phyloP scores from a whole-genome alignment of 2,797 vertebrate genomes.

The Sebastes trivittatus region DNA sequence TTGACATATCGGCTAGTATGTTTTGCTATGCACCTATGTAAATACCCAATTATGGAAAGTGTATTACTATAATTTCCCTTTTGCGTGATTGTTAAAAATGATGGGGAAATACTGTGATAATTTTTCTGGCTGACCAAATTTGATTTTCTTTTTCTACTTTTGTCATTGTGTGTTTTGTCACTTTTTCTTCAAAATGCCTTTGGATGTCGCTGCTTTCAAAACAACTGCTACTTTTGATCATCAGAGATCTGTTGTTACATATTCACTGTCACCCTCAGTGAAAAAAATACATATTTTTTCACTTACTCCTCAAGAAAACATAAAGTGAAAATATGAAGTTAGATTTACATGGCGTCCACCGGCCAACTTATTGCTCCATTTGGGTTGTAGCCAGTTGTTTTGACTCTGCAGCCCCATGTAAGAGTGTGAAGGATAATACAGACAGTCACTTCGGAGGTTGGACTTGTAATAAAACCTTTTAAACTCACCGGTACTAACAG shows the following conservation, averaged over 20 bases:
- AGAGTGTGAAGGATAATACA: slow-evolving; percentile 10
- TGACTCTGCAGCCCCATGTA: not conserved
- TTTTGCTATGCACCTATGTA: slow-evolving; percentile 8
- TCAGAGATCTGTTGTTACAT: slow-evolving; percentile 9
- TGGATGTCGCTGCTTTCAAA: slow-evolving; percentile 16
- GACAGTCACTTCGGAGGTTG: slow-evolving; percentile 8
- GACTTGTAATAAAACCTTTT: slow-evolving; percentile 51
- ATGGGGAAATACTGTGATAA: not conserved
- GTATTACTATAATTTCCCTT: slow-evolving; percentile 1
- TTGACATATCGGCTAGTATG: slow-evolving; percentile 53
- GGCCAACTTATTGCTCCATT: not conserved
- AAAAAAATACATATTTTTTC: not conserved
- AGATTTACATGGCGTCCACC: not conserved
- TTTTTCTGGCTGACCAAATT: slow-evolving; percentile 11
- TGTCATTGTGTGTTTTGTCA: slow-evolving; percentile 10
- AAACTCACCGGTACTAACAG: slow-evolving; percentile 56
- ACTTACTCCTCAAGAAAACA: not conserved
- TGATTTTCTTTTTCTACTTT: not conserved
- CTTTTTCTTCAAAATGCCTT: slow-evolving; percentile 11
- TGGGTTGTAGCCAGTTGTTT: not conserved
- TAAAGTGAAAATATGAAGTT: slow-evolving; percentile 8
- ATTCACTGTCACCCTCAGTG: slow-evolving; percentile 4
- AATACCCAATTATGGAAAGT: slow-evolving; percentile 16
- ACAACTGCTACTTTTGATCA: slow-evolving; percentile 20
- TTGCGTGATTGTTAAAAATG: slow-evolving; percentile 19